phyloP scores from a whole-genome alignment of 2,113 vertebrate species.

The Arizona elegans region DNA sequence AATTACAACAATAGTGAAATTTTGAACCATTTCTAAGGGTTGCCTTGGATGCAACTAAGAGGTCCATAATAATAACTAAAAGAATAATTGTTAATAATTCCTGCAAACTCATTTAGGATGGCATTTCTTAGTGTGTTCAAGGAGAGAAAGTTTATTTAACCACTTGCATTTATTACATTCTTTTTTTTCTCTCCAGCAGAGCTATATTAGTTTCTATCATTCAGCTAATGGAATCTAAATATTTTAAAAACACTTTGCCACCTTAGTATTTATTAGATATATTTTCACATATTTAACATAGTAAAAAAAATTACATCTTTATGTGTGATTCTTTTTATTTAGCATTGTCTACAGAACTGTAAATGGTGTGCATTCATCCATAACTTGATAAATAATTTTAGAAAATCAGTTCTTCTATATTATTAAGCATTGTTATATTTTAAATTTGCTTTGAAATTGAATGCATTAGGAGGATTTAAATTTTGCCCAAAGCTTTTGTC shows the following conservation, averaged over 20 bases:
- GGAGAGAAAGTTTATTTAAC: not conserved
- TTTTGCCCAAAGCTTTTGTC: not conserved
- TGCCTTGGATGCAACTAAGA: not conserved
- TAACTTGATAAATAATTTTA: not conserved
- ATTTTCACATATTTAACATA: not conserved
- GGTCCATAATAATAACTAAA: not conserved
- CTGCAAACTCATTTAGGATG: not conserved
- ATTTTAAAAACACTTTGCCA: not conserved
- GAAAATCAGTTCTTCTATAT: not conserved
- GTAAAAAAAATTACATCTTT: not conserved
- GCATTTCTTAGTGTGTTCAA: not conserved
- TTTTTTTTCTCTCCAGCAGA: not conserved
- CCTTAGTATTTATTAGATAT: not conserved
- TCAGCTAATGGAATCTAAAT: not conserved
- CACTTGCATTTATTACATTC: not conserved
- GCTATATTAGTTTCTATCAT: not conserved
- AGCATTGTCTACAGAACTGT: not conserved
- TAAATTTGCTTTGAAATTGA: not conserved
- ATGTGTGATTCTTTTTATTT: not conserved
- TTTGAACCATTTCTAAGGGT: not conserved
- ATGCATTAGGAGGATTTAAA: conserved; percentile 1
- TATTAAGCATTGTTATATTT: conserved; percentile 10
- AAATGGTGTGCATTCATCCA: not conserved
- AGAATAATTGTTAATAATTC: not conserved
- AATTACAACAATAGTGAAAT: not conserved